Evolutionary conservation across 2,888 invertebrate species (phyloP).

Genomic region (Aromia moschata): DNA sequence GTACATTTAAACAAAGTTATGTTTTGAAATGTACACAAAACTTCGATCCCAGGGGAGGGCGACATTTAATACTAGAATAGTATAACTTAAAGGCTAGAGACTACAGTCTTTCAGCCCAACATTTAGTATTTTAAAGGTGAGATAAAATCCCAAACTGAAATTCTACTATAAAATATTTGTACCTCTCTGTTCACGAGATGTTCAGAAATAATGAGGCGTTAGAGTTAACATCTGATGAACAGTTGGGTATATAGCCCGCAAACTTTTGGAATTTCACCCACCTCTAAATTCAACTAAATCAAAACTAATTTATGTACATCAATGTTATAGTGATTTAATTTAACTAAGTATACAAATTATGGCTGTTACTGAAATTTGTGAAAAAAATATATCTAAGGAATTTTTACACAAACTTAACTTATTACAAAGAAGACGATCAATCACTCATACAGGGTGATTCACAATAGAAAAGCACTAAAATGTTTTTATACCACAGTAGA

Average conservation of each 20-base stretch:
- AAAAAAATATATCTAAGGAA: constrained; percentile 3
- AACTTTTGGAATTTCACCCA: neutral
- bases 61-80: constrained; percentile 7
- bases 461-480: constrained; percentile 10
- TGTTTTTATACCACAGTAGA: neutral
- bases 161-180: too few relatives aligned
- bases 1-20: constrained; percentile 1
- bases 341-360: constrained; percentile 21
- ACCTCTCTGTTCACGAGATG: too few relatives aligned
- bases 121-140: constrained; percentile 18
- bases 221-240: neutral
- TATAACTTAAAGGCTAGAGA: constrained; percentile 3
- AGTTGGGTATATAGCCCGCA: neutral
- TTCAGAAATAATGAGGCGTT: too few relatives aligned
- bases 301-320: constrained; percentile 15
- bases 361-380: constrained; percentile 8
- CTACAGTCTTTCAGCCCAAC: constrained; percentile 11
- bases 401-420: neutral
- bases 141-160: too few relatives aligned
- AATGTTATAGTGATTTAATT: constrained; percentile 3
- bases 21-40: constrained; percentile 8
- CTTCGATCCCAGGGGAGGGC: neutral
- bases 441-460: constrained; percentile 18
- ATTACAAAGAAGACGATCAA: neutral
- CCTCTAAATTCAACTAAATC: constrained; percentile 8